Evolutionary conservation across 2,113 vertebrate genomes (phyloP).

Genomic region (Odocoileus hemionus): DNA sequence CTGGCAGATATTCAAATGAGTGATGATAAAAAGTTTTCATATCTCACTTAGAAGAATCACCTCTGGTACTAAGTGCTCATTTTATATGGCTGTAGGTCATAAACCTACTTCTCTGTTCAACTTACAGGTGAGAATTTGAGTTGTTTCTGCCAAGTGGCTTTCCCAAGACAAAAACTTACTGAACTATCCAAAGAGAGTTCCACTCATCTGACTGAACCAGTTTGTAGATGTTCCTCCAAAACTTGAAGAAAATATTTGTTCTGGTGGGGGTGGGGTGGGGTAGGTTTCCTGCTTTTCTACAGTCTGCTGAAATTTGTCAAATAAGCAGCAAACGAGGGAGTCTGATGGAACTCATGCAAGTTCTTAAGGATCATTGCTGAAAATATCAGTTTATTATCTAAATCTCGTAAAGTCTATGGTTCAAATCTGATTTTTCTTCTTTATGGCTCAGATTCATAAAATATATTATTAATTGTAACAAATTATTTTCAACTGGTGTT

Average conservation of each 20-base stretch:
- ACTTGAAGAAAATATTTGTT: not conserved
- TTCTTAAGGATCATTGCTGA: not conserved
- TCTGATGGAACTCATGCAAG: not conserved
- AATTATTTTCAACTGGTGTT: not conserved
- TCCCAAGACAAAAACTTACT: not conserved
- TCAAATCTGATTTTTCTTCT: not conserved
- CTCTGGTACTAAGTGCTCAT: not conserved
- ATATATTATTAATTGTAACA: not conserved
- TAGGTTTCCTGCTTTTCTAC: not conserved
- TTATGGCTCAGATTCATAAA: not conserved
- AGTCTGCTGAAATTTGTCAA: not conserved
- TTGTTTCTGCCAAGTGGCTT: not conserved
- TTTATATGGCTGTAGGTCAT: not conserved
- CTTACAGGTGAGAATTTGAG: not conserved
- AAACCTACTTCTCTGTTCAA: not conserved
- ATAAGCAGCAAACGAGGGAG: not conserved
- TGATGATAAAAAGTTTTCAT: not conserved
- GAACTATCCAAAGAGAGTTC: not conserved
- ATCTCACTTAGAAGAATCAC: not conserved
- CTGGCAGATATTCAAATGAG: not conserved
- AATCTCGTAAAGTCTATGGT: not conserved
- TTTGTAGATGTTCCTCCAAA: not conserved
- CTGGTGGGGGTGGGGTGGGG: not conserved
- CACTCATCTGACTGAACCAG: not conserved
- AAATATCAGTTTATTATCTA: not conserved